Percentiles rank a stretch among this genome's conserved stretches.
Conservation (phyloP, 2,113 vertebrate species). For the Stictonetta naevosa region DNA sequence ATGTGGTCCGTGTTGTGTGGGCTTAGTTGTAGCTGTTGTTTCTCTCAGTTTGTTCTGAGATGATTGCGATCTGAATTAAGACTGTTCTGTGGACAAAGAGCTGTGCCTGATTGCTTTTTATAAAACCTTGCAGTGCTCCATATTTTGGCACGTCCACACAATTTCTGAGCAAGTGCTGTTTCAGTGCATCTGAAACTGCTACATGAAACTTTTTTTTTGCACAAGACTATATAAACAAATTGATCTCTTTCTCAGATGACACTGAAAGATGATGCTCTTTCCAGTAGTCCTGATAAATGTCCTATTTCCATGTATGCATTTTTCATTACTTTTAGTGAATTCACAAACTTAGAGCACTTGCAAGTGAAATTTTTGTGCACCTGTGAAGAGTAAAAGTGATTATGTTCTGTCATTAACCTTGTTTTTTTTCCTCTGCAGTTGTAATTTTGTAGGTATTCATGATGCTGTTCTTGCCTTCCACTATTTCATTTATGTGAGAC, state of each 20-base stretch:
- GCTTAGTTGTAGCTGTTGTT: neutral
- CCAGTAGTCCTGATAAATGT: neutral
- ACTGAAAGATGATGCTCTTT: neutral
- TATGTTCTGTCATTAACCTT: neutral
- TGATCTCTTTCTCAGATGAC: neutral
- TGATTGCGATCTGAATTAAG: neutral
- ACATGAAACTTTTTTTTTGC: neutral
- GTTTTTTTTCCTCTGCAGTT: neutral
- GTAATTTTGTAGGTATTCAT: neutral
- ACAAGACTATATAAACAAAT: neutral
- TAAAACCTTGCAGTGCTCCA: neutral
- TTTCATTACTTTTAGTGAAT: neutral
- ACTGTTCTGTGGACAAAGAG: neutral
- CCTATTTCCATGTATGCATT: neutral
- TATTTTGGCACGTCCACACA: neutral
- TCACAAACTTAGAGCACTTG: neutral
- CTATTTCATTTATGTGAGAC: neutral
- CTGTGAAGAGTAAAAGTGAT: neutral
- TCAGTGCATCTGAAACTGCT: neutral
- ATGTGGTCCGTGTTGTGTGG: too few species aligned
- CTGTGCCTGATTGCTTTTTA: neutral
- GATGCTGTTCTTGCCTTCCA: neutral
- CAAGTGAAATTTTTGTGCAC: neutral
- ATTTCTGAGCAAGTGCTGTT: neutral
- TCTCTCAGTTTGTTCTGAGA: neutral